phyloP scores from a whole-genome alignment of 1,140 invertebrate species.

The Pantala flavescens region DNA sequence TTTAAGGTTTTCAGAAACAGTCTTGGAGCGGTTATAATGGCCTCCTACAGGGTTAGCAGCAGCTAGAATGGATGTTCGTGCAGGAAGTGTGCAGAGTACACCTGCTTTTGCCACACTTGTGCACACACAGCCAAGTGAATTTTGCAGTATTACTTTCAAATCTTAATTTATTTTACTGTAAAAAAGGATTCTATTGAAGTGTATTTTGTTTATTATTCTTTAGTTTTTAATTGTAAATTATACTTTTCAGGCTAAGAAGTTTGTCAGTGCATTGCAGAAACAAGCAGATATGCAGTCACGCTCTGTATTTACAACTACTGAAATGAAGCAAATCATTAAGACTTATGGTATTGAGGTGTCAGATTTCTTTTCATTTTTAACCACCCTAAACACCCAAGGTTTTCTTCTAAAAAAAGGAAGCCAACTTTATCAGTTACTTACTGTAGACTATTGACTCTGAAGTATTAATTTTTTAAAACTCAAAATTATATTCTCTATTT shows the following conservation, averaged over 20 bases:
- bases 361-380: conserved; percentile 53
- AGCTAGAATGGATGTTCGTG: conserved; percentile 74
- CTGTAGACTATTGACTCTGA: conserved; percentile 24
- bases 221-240: no score
- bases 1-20: conserved; percentile 81
- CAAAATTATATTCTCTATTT: no score
- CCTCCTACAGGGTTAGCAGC: conserved; percentile 86
- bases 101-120: conserved; percentile 84
- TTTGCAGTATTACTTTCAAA: no score
- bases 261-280: conserved; percentile 57
- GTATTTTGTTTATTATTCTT: no score
- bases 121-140: no score
- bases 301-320: conserved; percentile 59
- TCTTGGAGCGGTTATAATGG: conserved; percentile 78
- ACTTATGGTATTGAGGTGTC: conserved; percentile 49
- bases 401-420: conserved; percentile 72
- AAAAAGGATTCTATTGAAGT: no score
- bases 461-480: no score
- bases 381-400: conserved; percentile 71
- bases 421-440: conserved; percentile 60
- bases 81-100: conserved; percentile 65
- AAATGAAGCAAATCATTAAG: conserved; percentile 59
- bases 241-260: conserved; percentile 55
- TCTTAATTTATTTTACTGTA: no score
- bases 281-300: conserved; percentile 50